Evolutionary conservation across 2,888 invertebrate genomes (phyloP).

Genomic region (Anorthoa munda): DNA sequence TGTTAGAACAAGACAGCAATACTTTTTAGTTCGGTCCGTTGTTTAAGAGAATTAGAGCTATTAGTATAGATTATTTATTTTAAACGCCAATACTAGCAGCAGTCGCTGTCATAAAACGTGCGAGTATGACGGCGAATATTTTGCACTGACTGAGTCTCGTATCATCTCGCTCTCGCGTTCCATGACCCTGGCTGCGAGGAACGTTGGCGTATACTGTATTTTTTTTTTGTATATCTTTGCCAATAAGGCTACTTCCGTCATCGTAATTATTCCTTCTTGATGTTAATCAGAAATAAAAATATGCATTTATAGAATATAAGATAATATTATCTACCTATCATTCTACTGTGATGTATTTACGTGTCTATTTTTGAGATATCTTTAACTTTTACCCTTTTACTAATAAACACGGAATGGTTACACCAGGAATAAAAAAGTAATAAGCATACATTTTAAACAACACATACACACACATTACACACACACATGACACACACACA

Average conservation of each 20-base stretch:
- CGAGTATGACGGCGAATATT: not conserved
- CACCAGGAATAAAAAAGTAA: too few relatives aligned
- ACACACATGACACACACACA: too few relatives aligned
- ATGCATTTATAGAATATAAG: constrained; percentile 35
- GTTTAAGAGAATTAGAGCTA: constrained; percentile 13
- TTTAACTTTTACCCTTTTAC: constrained; percentile 5
- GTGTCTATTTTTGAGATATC: constrained; percentile 56
- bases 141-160: not conserved
- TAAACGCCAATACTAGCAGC: not conserved
- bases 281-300: constrained; percentile 21
- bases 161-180: not conserved
- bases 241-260: not conserved
- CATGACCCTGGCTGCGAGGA: not conserved
- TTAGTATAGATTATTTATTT: not conserved
- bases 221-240: constrained; percentile 6
- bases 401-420: too few relatives aligned
- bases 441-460: too few relatives aligned
- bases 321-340: constrained; percentile 17
- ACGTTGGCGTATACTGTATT: not conserved
- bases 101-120: not conserved
- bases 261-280: constrained; percentile 7
- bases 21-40: not conserved
- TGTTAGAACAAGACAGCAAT: constrained; percentile 2
- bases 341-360: constrained; percentile 43
- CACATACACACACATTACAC: too few relatives aligned